Evolutionary conservation across 1,140 invertebrate genomes (phyloP), one percentile per base, ranked within the genome.

Genomic region (Drosophila nigrodunni): DNA sequence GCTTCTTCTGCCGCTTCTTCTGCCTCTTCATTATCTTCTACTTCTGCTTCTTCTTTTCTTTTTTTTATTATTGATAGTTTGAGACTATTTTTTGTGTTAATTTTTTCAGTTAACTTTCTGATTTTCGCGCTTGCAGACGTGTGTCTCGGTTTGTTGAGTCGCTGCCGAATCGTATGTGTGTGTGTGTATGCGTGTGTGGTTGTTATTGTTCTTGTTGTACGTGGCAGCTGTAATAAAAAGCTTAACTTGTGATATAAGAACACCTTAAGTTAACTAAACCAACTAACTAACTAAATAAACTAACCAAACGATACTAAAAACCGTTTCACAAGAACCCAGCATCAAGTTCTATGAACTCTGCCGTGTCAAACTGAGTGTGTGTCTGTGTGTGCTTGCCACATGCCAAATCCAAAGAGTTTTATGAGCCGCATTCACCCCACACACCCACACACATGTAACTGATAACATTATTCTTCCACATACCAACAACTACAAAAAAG

Each of bases 61-160:
- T 82, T 73, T 69, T 80, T 82, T 73, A 74, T 74, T 88, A 88
- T 88, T 88, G 85, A 88, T 88, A 80, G 85, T 81, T 88, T 88
- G 37, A 81, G 80, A 85, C 61, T 30, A 30, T 30, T 88, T 88
- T 73, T 75, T 75, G 76, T 80, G 87, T 89, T 82, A 89, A 83
- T 88, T 88, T 88, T 87, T 87, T 92, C 83, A 92, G 90, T 92
- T 90, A 92, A 92, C 90, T 92, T 92, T 92, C 87, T 71, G 90
- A 92, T 92, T 92, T 92, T 90, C 90, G 87, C 90, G 90, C 74
- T 92, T 67, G 54, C 87, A 90, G 90, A 92, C 90, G 90, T 89
- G 72, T 90, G 62, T 78, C 61, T 76, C 66, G 76, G 60, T 66
- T 76, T 66, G 77, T 58, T 71, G 68, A 37, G 30, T 41, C 57